Conservation (phyloP, 2,888 invertebrate genomes). For the Drosophila seclusa region DNA sequence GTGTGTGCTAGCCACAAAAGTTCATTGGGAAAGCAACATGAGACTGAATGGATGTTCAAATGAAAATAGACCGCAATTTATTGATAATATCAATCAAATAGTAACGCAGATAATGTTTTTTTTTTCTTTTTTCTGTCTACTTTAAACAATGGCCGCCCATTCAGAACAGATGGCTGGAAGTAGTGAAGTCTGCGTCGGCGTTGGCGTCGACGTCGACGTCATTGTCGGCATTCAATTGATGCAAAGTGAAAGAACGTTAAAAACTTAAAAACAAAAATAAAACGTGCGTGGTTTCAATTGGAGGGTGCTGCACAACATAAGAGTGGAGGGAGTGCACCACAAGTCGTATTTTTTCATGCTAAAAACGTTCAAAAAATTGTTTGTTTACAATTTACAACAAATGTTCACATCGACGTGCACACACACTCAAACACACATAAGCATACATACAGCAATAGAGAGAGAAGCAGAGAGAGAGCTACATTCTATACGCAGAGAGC, state of each 20-base stretch:
- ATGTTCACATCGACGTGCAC: conserved; percentile 20
- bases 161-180: conserved; percentile 60
- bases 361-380: conserved; percentile 51
- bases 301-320: conserved; percentile 1
- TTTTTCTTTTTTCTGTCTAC: conserved; percentile 11
- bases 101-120: conserved; percentile 55
- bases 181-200: conserved; percentile 27
- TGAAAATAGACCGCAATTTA: conserved; percentile 75
- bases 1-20: conserved; percentile 64
- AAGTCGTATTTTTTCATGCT: conserved; percentile 47
- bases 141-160: conserved; percentile 61
- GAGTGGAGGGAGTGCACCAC: conserved; percentile 6
- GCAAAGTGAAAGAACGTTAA: conserved; percentile 50
- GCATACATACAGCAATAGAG: neutral
- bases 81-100: conserved; percentile 67
- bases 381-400: conserved; percentile 69
- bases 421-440: conserved; percentile 1
- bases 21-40: conserved; percentile 73
- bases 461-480: conserved; percentile 7
- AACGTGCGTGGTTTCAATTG: conserved; percentile 50
- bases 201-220: conserved; percentile 37
- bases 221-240: conserved; percentile 62
- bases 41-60: conserved; percentile 53
- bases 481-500: conserved; percentile 38
- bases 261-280: conserved; percentile 6